These are phyloP conservation scores for Cichladusa arquata DNA, from an alignment of 2,113 vertebrate species.

Conservation along the genomic window DNA sequence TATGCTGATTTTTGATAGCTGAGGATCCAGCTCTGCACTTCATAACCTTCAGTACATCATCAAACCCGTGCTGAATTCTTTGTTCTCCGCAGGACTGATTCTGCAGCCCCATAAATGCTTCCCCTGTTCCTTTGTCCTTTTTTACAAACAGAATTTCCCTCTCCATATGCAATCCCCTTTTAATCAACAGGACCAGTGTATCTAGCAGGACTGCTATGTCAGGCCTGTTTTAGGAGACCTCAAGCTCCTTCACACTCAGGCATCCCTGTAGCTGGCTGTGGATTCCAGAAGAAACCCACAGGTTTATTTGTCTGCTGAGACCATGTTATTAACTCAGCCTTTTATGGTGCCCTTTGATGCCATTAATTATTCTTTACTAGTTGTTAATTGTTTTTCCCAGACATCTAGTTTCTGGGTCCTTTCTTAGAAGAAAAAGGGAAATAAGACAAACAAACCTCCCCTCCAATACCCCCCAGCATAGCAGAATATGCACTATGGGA, in stretches of 20 bases:
- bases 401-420: neutral
- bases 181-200: neutral
- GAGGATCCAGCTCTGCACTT: constrained; percentile 7
- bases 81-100: constrained; percentile 45
- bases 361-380: constrained; percentile 66
- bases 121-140: neutral
- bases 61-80: constrained; percentile 42
- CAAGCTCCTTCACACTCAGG: constrained; percentile 9
- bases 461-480: neutral
- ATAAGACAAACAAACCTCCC: neutral
- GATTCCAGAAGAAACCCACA: constrained; percentile 32
- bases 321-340: constrained; percentile 62
- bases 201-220: neutral
- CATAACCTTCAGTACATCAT: constrained; percentile 44
- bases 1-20: constrained; percentile 24
- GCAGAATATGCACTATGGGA: neutral
- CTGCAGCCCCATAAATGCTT: constrained; percentile 34
- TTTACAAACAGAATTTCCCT: constrained; percentile 10
- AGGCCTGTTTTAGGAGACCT: neutral
- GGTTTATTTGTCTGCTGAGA: constrained; percentile 28
- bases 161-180: constrained; percentile 1
- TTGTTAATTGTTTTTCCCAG: constrained; percentile 62
- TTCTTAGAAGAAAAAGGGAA: neutral
- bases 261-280: neutral
- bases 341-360: constrained; percentile 59